Evolutionary conservation across 1,140 invertebrate genomes (phyloP).

Genomic region (Aphidius gifuensis): DNA sequence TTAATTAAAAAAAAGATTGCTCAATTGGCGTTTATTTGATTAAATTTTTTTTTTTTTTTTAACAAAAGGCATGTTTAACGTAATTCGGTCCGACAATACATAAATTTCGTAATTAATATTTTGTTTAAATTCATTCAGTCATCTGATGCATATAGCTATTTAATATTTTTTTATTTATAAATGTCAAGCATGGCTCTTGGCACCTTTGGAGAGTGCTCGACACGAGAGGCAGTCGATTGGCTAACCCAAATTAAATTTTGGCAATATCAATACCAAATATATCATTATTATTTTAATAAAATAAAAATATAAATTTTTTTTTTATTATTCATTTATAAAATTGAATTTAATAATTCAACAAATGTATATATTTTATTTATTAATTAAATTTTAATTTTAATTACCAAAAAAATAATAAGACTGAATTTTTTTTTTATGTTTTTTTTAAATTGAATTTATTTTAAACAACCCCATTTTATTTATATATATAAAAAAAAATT

Average conservation of each 20-base stretch:
- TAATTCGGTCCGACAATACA: constrained; percentile 24
- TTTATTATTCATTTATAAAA: neutral
- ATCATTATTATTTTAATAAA: constrained; percentile 13
- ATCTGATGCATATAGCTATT: constrained; percentile 19
- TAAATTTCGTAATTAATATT: constrained; percentile 11
- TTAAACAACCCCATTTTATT: too few species aligned
- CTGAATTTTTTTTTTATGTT: too few species aligned
- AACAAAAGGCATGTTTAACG: constrained; percentile 27
- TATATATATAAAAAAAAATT: too few species aligned
- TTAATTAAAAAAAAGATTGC: neutral
- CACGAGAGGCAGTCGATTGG: constrained; percentile 16
- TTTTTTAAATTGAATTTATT: too few species aligned
- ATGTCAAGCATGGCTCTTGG: constrained; percentile 1
- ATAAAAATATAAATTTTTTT: neutral
- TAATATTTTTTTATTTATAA: neutral
- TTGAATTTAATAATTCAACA: neutral
- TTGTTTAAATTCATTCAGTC: constrained; percentile 19
- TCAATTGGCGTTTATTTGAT: neutral
- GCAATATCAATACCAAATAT: constrained; percentile 5
- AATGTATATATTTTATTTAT: neutral
- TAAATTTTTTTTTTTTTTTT: constrained; percentile 5
- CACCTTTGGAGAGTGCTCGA: constrained; percentile 17
- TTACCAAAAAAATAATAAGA: too few species aligned
- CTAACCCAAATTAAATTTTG: constrained; percentile 12
- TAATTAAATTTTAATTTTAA: too few species aligned